Evolutionary conservation across 2,113 vertebrate genomes (phyloP).

Genomic region (Eulacestoma nigropectus): DNA sequence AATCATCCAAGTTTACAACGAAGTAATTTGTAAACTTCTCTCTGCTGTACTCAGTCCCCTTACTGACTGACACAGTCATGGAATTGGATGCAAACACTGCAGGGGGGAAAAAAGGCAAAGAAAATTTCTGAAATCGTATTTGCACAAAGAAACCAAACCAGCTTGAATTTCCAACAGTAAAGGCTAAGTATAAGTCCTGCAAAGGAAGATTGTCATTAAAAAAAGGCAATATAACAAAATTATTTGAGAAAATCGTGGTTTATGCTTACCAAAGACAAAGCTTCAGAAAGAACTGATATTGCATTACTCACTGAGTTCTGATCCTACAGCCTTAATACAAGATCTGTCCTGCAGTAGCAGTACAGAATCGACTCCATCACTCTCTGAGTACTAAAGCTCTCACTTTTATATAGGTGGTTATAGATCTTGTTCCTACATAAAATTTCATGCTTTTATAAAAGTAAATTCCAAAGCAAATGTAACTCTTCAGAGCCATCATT

Average conservation of each 20-base stretch:
- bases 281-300: neutral
- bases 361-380: neutral
- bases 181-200: neutral
- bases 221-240: neutral
- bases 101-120: neutral
- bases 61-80: neutral
- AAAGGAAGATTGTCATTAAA: neutral
- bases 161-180: neutral
- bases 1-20: neutral
- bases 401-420: neutral
- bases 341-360: neutral
- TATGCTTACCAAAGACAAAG: neutral
- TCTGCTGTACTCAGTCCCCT: neutral
- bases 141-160: neutral
- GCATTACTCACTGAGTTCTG: neutral
- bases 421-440: neutral
- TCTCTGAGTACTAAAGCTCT: neutral
- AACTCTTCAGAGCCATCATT: neutral
- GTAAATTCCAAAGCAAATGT: conserved; percentile 50
- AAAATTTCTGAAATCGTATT: neutral
- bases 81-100: neutral
- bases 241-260: neutral
- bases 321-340: neutral
- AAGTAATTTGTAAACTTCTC: neutral
- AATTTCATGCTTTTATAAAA: conserved; percentile 44